Conservation (phyloP, 2,797 vertebrate genomes). For the Acrossocheilus wenchowensis region DNA sequence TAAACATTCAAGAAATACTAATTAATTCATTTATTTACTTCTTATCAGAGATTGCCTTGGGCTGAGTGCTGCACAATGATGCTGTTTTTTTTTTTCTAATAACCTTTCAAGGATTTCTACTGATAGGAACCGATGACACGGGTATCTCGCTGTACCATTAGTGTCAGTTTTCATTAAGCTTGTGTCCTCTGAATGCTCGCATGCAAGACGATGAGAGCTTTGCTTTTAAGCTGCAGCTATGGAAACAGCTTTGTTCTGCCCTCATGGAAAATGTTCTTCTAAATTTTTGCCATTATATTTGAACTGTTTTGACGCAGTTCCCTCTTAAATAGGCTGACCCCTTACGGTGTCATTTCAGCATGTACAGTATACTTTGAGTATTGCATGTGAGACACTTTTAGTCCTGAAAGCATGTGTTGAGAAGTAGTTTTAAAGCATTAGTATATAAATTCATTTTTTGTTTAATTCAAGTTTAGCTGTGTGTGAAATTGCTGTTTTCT, state of each 20-base stretch:
- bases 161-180: conserved; percentile 64
- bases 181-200: conserved; percentile 54
- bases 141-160: conserved; percentile 53
- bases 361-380: not conserved
- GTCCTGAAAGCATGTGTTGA: not conserved
- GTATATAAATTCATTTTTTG: not conserved
- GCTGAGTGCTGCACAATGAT: conserved; percentile 17
- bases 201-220: conserved; percentile 54
- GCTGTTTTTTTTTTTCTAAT: conserved; percentile 33
- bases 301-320: conserved; percentile 19
- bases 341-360: not conserved
- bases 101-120: conserved; percentile 37
- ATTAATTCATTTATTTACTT: conserved; percentile 42
- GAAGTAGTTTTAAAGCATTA: not conserved
- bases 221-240: conserved; percentile 62
- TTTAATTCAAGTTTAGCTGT: not conserved
- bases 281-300: conserved; percentile 47
- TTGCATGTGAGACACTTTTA: conserved; percentile 28
- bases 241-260: conserved; percentile 63
- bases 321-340: conserved; percentile 1
- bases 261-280: conserved; percentile 56
- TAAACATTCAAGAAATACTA: conserved; percentile 32
- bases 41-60: conserved; percentile 17
- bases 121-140: conserved; percentile 42
- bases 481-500: not conserved